Base-by-base conservation (phyloP, 2,888 invertebrate species). In the Apoda limacodes region DNA sequence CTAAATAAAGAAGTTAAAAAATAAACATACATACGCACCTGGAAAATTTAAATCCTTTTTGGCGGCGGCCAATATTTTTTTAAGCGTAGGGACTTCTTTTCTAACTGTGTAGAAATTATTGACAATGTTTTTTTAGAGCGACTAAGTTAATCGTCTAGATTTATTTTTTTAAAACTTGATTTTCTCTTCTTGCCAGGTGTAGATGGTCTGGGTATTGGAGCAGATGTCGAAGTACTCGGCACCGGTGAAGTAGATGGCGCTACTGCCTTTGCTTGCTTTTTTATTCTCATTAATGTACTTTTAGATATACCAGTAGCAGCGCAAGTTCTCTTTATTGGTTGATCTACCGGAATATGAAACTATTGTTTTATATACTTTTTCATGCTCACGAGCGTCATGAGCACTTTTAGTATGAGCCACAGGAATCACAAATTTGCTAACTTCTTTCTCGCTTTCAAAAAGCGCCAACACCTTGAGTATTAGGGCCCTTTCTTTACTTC, bases 151-250 rank as follows among this genome's bases (percentile, higher is more conserved):
- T 34, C 24, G 32, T 40, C 35, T 20, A 40, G 10, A 19, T 25
- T 32, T 21, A 39, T 39, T 15, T 22, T 25, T 39, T 40, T 34
- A 24, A 30, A 12, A 17, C 28, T 20, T 29, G 22, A n/a, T 30
- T 43, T 39, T 12, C 43, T 35, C 35, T 43, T 43, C 12, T 40
- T 43, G 27, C 43, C 43, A 20, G 43, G 37, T 32, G 43, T 43
- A 10, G 37, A 36, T 20, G 39, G 32, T 34, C 35, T 40, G 28
- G 10, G 6, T 34, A n/a, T n/a, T n/a, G n/a, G n/a, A n/a, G n/a
- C n/a, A n/a, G 35, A 32, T 21, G 22, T 28, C 22, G 22, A 22
- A 22, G 22, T 22, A 22, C 22, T 10, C 10, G 22, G 22, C 10
- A 9, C 9, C 4, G 22, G 22, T 10, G 22, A 22, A 10, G 9